A percentile compares a stretch with the other conserved stretches of the same genome.
phyloP scores from a whole-genome alignment of 2,888 invertebrate genomes.

The Xanthia togata region DNA sequence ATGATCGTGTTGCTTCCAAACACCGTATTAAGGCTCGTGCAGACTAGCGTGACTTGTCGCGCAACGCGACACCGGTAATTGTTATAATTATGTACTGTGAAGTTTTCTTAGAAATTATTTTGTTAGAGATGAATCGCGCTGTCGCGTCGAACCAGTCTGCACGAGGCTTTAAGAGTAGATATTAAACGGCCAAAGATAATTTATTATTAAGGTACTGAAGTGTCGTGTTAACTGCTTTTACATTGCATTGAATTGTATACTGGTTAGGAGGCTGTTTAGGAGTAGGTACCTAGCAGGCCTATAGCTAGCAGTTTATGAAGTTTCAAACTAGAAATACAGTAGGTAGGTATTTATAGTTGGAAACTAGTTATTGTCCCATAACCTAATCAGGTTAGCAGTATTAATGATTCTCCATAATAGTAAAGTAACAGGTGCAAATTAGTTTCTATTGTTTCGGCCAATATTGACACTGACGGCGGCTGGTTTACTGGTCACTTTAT shows the following conservation, averaged over 20 bases:
- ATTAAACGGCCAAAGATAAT: not conserved
- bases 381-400: slow-evolving; percentile 11
- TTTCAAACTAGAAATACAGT: not conserved
- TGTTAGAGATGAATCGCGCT: too few species aligned
- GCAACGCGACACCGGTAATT: too few species aligned
- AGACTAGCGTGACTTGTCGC: too few species aligned
- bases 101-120: too few species aligned
- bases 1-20: not conserved
- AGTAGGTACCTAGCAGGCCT: not conserved
- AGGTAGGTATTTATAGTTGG: too few species aligned
- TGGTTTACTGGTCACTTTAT: slow-evolving; percentile 74
- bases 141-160: too few species aligned
- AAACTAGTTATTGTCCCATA: too few species aligned
- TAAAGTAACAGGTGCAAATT: slow-evolving; percentile 64
- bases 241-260: not conserved
- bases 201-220: not conserved
- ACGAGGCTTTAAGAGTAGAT: too few species aligned
- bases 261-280: not conserved
- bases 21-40: too few species aligned
- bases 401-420: slow-evolving; percentile 28
- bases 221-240: not conserved
- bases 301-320: not conserved
- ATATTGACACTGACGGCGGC: slow-evolving; percentile 64
- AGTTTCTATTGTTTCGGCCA: slow-evolving; percentile 62
- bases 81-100: too few species aligned